Evolutionary conservation across 2,888 invertebrate species (phyloP), one percentile per base, ranked within the genome.

Genomic region (Hermaeophaga mercurialis): DNA sequence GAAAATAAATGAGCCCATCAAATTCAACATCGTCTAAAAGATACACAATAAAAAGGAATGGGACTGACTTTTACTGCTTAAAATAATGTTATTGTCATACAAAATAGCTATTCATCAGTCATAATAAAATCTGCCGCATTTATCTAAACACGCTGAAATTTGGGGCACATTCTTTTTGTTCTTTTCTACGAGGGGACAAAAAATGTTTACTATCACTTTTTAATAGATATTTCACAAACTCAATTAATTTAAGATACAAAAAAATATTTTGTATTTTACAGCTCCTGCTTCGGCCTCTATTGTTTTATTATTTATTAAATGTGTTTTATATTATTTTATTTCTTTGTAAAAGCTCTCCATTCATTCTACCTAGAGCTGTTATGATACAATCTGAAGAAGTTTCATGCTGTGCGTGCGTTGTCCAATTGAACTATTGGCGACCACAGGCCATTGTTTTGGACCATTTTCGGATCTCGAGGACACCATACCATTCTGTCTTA

Each of bases 381-480:
- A 31, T 8, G 9, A 4, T 8, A 31, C 1, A 31, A 12, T 2
- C 28, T 28, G 18, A 39, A 24, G 38, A 36, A 26, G 38, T 39
- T 38, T 26, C 24, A 48, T 38, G 17, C 48, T 12, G 47, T n/a
- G 47, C 41, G 31, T 47, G 22, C 31, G 19, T 47, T 47, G 22
- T 17, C 33, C 15, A 14, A 26, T 41, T 11, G 41, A 17, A 47
- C 24, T 41, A 33, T 54, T 46, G 11, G 28, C 33, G 38, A 44
- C 28, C 19, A 33, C 33, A 24, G 33, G 47, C 45, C 58, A 66
- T 64, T 66, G 62, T 65, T 62, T 64, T 59, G 61, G 57, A 53
- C 63, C 17, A 48, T 54, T 54, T 54, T n/a, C 65, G 63, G 61
- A 65, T 59, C 64, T 63, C 63, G 62, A 61, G 62, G 59, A 59